Evolutionary conservation across 2,113 vertebrate species (phyloP), one percentile per base, ranked within the genome.

Genomic region (Anas platyrhynchos): DNA sequence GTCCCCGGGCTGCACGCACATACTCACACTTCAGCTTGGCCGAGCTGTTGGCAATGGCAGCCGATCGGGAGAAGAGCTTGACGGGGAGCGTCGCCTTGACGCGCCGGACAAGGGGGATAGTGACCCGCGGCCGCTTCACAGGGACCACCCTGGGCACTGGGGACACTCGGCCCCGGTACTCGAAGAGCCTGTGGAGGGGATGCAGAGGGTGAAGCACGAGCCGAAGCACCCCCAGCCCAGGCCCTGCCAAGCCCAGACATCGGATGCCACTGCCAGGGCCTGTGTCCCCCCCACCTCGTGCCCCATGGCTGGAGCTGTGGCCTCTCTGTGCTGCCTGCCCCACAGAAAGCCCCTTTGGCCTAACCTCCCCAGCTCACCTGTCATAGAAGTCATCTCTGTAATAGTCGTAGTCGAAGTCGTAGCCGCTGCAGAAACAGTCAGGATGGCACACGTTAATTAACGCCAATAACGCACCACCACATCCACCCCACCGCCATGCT

Each of bases 351-450:
- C 41, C 52, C 31, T 3, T 2, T 6, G 67, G n/a, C 56, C 3
- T 1, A 1, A 31, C 6, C 14, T 88, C 38, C 91, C 89, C 91
- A 21, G 69, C 98, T 98, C 94, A 99, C 99, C 99, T 99, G 97
- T 98, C 98, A 13, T 99, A 99, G 97, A 99, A 99, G 94, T 99
- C 98, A 13, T 99, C 98, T 97, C 98, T 98, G 98, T 98, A 99
- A 97, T 98, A 99, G 94, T 99, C 99, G 32, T 98, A 99, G 97
- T 98, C 98, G 81, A 99, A 98, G 91, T 99, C 99, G 34, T 99
- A 99, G 84, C 99, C 98, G 13, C 99, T 99, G 97, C 88, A 85
- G 96, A 97, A 93, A 97, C 89, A 98, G 94, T 38, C 81, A 85
- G 95, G 93, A 92, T 31, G 38, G 11, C 43, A 22, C 0, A 4